phyloP scores from a whole-genome alignment of 1,140 invertebrate genomes.

The Panagrolaimus sp. region DNA sequence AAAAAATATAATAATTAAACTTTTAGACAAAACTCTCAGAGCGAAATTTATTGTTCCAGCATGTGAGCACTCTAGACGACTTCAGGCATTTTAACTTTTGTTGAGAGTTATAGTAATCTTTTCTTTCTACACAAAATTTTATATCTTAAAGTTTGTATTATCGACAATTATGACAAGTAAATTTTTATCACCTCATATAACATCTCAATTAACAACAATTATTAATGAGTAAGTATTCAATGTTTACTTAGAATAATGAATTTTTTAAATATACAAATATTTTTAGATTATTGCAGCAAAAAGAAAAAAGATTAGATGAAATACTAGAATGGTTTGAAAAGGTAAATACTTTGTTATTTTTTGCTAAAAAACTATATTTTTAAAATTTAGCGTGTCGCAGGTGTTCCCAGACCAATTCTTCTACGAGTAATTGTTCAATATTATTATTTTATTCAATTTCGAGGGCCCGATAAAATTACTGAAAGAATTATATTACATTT shows the following conservation, averaged over 20 bases:
- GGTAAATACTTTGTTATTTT: neutral
- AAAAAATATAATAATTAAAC: too few species aligned
- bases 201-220: too few species aligned
- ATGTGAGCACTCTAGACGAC: too few species aligned
- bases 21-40: too few species aligned
- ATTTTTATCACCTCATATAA: too few species aligned
- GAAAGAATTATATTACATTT: neutral
- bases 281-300: neutral
- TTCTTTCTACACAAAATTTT: too few species aligned
- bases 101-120: too few species aligned
- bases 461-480: neutral
- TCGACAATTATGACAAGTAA: too few species aligned
- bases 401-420: neutral
- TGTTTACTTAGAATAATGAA: neutral
- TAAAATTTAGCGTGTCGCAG: neutral
- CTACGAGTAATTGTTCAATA: neutral
- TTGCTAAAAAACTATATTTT: neutral
- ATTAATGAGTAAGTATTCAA: neutral
- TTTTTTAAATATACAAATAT: too few species aligned
- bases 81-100: too few species aligned
- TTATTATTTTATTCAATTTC: neutral
- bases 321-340: neutral
- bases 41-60: too few species aligned
- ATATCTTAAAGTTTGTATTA: too few species aligned
- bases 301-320: neutral